These are phyloP conservation scores for Lutjanus argentimaculatus DNA, from an alignment of 2,797 vertebrate species.

Conservation along the genomic window DNA sequence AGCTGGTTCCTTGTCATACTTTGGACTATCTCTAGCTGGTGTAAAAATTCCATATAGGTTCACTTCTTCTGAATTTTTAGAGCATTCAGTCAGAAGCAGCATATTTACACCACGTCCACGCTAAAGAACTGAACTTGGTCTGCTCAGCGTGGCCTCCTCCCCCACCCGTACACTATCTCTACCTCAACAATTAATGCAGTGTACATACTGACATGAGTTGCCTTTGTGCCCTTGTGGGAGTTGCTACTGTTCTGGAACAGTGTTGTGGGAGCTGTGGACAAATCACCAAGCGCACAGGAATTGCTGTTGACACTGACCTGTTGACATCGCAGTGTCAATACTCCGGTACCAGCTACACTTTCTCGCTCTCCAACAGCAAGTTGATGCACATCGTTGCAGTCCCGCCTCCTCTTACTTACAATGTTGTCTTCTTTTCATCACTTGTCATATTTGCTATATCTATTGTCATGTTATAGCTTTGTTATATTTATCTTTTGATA, in stretches of 20 bases:
- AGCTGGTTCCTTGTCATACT: neutral
- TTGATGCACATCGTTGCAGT: no score
- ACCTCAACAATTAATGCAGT: neutral
- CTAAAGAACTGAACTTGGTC: neutral
- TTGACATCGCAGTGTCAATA: no score
- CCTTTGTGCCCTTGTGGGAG: neutral
- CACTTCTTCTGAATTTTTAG: neutral
- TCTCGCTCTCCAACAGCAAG: no score
- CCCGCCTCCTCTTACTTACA: no score
- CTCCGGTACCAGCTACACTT: no score
- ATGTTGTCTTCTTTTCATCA: no score
- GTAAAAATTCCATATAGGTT: neutral
- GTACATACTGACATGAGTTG: neutral
- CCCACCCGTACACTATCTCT: neutral
- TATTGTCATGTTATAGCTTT: no score
- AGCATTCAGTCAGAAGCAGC: slow-evolving; percentile 6
- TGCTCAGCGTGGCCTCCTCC: neutral
- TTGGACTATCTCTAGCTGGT: no score
- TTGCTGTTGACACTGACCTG: neutral
- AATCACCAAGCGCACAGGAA: neutral
- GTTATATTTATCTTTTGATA: no score
- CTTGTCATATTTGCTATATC: no score
- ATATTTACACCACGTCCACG: neutral
- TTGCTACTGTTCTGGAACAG: neutral
- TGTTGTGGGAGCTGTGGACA: neutral